Evolutionary conservation across 2,888 invertebrate genomes (phyloP).

Genomic region (Euplexia lucipara): DNA sequence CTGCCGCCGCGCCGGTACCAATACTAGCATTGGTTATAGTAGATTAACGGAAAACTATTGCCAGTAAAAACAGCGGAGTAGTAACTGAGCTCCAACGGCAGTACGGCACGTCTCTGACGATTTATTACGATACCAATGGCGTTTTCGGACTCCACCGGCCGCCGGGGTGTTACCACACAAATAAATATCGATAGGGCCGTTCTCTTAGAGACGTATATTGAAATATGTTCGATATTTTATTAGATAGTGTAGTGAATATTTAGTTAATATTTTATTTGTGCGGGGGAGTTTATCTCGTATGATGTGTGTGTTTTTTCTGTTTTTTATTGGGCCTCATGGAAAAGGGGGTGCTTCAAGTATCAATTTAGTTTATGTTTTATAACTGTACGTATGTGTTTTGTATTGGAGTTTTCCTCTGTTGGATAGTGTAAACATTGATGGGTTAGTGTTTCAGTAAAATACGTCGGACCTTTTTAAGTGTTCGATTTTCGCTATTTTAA

Average conservation of each 20-base stretch:
- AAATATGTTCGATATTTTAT: slow-evolving; percentile 84
- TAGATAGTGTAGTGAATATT: slow-evolving; percentile 77
- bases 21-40: slow-evolving; percentile 68
- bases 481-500: too few species aligned
- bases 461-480: too few species aligned
- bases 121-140: slow-evolving; percentile 83
- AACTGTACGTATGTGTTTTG: slow-evolving; percentile 7
- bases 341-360: slow-evolving; percentile 14
- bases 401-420: neutral
- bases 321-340: slow-evolving; percentile 37
- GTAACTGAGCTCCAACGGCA: slow-evolving; percentile 66
- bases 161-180: slow-evolving; percentile 81
- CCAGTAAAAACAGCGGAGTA: slow-evolving; percentile 77
- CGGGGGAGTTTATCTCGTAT: slow-evolving; percentile 33
- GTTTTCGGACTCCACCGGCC: slow-evolving; percentile 79
- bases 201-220: slow-evolving; percentile 79
- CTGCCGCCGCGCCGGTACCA: slow-evolving; percentile 50
- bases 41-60: slow-evolving; percentile 80
- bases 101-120: slow-evolving; percentile 78
- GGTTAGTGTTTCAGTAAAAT: neutral
- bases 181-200: slow-evolving; percentile 83
- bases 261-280: slow-evolving; percentile 67
- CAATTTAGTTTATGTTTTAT: slow-evolving; percentile 28
- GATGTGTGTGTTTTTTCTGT: slow-evolving; percentile 25
- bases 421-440: neutral